Evolutionary conservation across 1,140 invertebrate species (phyloP).

Genomic region (Camponotus pennsylvanicus): DNA sequence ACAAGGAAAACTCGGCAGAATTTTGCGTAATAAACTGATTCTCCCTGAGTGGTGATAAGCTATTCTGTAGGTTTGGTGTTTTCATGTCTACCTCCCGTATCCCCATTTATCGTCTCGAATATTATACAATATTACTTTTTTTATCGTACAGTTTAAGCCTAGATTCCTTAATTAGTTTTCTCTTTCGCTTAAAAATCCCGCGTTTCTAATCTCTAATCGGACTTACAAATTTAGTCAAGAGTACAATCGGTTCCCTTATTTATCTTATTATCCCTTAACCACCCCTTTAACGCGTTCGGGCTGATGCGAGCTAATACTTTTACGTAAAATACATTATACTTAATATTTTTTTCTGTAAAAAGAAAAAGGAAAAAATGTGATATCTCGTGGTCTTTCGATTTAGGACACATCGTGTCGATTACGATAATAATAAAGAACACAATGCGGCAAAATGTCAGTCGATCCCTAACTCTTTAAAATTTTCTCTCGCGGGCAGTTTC

Average conservation of each 20-base stretch:
- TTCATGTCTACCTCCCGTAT: conserved; percentile 54
- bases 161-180: conserved; percentile 42
- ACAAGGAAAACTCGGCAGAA: conserved; percentile 68
- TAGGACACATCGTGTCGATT: conserved; percentile 59
- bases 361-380: conserved; percentile 21
- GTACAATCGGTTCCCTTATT: conserved; percentile 42
- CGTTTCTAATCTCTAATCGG: conserved; percentile 27
- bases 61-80: conserved; percentile 74
- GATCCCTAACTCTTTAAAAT: conserved; percentile 15
- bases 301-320: conserved; percentile 51
- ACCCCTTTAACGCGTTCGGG: conserved; percentile 22
- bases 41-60: conserved; percentile 81
- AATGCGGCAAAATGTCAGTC: conserved; percentile 55
- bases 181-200: conserved; percentile 39
- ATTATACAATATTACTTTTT: conserved; percentile 42
- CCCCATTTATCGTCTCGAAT: conserved; percentile 42
- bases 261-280: conserved; percentile 48
- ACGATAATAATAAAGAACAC: conserved; percentile 63
- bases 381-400: conserved; percentile 9
- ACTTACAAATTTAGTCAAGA: conserved; percentile 49
- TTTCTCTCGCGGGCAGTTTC: not conserved
- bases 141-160: conserved; percentile 66
- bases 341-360: not conserved
- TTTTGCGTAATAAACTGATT: conserved; percentile 75
- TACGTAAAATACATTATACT: conserved; percentile 26